Evolutionary conservation across 2,113 vertebrate genomes (phyloP).

Genomic region (Centropus bengalensis): DNA sequence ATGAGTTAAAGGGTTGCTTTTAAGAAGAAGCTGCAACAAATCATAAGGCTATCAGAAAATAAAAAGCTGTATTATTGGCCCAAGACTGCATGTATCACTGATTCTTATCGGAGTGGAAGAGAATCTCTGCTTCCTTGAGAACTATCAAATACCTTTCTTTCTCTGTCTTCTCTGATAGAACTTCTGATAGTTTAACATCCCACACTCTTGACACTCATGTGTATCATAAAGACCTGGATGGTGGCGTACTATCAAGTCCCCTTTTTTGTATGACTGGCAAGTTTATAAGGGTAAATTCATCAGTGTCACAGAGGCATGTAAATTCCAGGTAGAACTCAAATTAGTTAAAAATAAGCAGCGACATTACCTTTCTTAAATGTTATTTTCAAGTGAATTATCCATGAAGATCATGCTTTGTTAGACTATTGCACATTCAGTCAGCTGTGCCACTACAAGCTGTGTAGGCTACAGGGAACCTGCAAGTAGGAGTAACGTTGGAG

Average conservation of each 20-base stretch:
- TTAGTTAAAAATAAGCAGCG: not conserved
- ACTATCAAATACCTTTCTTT: not conserved
- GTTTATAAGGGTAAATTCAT: not conserved
- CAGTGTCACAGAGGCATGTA: not conserved
- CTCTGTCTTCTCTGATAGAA: slow-evolving; percentile 12
- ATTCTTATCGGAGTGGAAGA: not conserved
- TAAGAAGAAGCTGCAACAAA: not conserved
- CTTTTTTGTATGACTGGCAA: not conserved
- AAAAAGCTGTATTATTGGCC: not conserved
- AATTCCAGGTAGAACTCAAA: not conserved
- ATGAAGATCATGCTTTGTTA: not conserved
- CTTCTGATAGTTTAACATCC: not conserved
- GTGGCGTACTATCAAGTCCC: not conserved
- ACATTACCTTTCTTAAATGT: not conserved
- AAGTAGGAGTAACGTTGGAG: not conserved
- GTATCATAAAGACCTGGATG: not conserved
- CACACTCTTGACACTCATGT: not conserved
- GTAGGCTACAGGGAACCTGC: not conserved
- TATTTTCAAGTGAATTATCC: not conserved
- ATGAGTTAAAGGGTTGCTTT: slow-evolving; percentile 49
- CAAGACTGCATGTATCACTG: not conserved
- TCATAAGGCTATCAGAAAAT: not conserved
- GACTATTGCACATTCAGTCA: not conserved
- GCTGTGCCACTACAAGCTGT: not conserved
- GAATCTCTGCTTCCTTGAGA: not conserved